Evolutionary conservation across 2,113 vertebrate species (phyloP).

Genomic region (Syngnathus typhle): DNA sequence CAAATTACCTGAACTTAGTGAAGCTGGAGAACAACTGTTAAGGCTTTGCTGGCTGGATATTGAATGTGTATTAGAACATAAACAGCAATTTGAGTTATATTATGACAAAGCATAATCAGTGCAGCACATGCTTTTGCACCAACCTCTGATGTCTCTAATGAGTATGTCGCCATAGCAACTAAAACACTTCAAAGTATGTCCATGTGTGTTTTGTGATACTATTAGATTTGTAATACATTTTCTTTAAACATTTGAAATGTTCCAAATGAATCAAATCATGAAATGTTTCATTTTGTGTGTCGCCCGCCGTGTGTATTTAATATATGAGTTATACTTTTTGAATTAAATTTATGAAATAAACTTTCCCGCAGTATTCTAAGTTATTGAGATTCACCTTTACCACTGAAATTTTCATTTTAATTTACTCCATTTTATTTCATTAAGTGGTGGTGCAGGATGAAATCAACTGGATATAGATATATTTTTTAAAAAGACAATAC

Average conservation of each 20-base stretch:
- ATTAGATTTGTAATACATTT: neutral
- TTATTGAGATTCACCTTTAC: neutral
- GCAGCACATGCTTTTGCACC: constrained; percentile 3
- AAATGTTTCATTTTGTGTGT: neutral
- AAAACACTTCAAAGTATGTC: neutral
- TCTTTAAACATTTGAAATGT: neutral
- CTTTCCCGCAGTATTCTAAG: neutral
- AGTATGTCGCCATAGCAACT: constrained; percentile 39
- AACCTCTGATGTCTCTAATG: constrained; percentile 17
- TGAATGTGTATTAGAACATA: neutral
- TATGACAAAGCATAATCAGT: neutral
- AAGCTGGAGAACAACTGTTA: constrained; percentile 25
- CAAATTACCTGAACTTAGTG: constrained; percentile 29
- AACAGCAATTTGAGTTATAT: constrained; percentile 1
- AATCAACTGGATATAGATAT: too few relatives aligned
- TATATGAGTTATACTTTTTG: neutral
- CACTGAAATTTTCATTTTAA: too few relatives aligned
- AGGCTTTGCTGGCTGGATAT: constrained; percentile 3
- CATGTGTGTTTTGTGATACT: constrained; percentile 5
- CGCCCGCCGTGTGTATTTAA: too few relatives aligned
- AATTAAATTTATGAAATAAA: neutral
- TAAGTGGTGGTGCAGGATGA: too few relatives aligned
- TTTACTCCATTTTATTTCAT: too few relatives aligned
- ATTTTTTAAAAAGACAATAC: too few relatives aligned
- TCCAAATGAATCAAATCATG: neutral